Evolutionary conservation across 1,140 invertebrate genomes (phyloP), one percentile per base, ranked within the genome.

Genomic region (Metaphire vulgaris): DNA sequence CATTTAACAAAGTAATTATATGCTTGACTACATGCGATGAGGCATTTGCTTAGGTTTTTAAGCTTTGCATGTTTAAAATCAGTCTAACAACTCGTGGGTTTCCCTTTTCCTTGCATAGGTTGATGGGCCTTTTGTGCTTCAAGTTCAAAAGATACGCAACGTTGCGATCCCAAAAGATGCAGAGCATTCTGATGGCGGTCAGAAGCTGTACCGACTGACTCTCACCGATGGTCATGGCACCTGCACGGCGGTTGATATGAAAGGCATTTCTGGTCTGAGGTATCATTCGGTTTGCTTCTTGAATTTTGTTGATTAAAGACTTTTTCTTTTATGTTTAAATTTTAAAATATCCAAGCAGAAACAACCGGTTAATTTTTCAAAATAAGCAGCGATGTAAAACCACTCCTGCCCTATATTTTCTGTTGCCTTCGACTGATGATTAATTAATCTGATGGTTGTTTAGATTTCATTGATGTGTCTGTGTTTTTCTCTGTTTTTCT

Each of bases 81-180:
- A n/a, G n/a, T n/a, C n/a, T n/a, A n/a, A n/a, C n/a, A n/a, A n/a
- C n/a, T n/a, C n/a, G n/a, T n/a, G n/a, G n/a, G n/a, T n/a, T n/a
- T n/a, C n/a, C n/a, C n/a, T n/a, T n/a, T n/a, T n/a, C n/a, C n/a
- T n/a, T n/a, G n/a, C n/a, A 21, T 33, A 89, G 85, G 86, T 91
- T 76, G 85, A 90, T 76, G 90, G 91, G 14, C 89, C 91, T 75
- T 88, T 93, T 76, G 90, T 96, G 14, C 86, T 95, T 29, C 94
- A 97, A 89, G 90, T 97, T 80, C 91, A 92, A 84, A 93, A 94
- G 84, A 88, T 95, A 67, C 88, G 92, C 16, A 96, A 96, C 88
- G 89, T 94, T 64, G 89, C 92, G 56, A 92, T 93, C 28, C 93
- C 94, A n/a, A 96, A 95, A 87, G 90, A 90, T 56, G 93, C 94